phyloP scores from a whole-genome alignment of 92 coral and sea anemone genomes.

The Micromussa lordhowensis region DNA sequence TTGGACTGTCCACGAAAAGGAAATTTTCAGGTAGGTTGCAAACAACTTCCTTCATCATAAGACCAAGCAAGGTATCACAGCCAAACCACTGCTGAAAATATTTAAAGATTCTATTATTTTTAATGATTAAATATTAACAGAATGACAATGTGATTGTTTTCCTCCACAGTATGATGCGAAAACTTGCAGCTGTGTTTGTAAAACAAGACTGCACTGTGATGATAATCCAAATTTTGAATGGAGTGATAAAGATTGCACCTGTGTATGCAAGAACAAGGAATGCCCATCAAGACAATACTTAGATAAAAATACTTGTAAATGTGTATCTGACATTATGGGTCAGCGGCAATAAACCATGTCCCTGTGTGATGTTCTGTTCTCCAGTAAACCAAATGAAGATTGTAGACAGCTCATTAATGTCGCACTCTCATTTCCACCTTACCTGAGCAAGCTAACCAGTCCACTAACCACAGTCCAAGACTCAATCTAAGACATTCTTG shows the following conservation, averaged over 20 bases:
- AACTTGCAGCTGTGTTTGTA: slow-evolving; percentile 9
- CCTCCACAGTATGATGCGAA: not conserved
- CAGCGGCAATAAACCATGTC: too few relatives aligned
- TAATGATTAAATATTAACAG: too few relatives aligned
- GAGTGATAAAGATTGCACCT: not conserved
- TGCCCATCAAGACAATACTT: not conserved
- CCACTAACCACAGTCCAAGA: too few relatives aligned
- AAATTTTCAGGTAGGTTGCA: not conserved
- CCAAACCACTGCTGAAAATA: too few relatives aligned
- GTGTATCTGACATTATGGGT: not conserved
- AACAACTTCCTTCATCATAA: not conserved
- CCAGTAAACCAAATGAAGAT: too few relatives aligned
- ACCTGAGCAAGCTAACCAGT: too few relatives aligned
- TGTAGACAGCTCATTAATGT: too few relatives aligned
- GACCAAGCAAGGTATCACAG: too few relatives aligned
- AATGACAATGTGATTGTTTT: not conserved
- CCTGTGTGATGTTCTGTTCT: too few relatives aligned
- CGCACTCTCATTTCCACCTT: too few relatives aligned
- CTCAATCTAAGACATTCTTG: too few relatives aligned
- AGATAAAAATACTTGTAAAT: not conserved
- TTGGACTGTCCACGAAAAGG: not conserved
- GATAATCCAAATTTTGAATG: not conserved
- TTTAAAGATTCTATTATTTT: not conserved
- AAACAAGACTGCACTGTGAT: not conserved
- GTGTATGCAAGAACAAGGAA: not conserved